phyloP scores from a whole-genome alignment of 2,113 vertebrate species.

The Ornithorhynchus anatinus region DNA sequence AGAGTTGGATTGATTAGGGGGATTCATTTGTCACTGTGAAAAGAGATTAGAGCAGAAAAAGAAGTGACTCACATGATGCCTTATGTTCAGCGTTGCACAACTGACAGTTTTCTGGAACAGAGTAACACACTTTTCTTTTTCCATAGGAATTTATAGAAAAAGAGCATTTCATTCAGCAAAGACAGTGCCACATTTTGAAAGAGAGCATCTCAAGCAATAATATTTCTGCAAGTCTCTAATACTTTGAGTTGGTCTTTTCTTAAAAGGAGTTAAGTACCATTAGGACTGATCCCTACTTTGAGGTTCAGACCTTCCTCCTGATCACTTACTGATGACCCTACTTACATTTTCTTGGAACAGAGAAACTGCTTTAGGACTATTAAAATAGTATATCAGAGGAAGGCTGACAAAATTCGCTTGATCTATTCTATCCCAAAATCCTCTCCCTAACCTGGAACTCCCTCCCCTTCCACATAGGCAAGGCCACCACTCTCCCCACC shows the following conservation, averaged over 20 bases:
- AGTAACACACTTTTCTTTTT: slow-evolving; percentile 29
- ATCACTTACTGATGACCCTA: not conserved
- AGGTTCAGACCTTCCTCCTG: not conserved
- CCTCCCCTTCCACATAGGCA: too few species aligned
- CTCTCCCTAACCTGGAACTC: too few species aligned
- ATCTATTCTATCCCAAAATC: not conserved
- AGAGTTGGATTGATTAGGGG: slow-evolving; percentile 60
- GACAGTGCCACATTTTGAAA: slow-evolving; percentile 14
- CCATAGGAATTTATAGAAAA: slow-evolving; percentile 9
- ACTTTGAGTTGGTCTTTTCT: not conserved
- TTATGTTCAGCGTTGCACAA: slow-evolving; percentile 51
- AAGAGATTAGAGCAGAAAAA: slow-evolving; percentile 61
- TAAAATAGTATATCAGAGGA: not conserved
- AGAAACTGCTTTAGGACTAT: not conserved
- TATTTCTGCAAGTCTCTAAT: not conserved
- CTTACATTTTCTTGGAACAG: not conserved
- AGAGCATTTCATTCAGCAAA: slow-evolving; percentile 21
- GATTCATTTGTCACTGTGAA: slow-evolving; percentile 60
- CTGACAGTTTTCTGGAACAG: slow-evolving; percentile 50
- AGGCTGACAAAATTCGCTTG: not conserved
- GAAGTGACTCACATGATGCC: slow-evolving; percentile 44
- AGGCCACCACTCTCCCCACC: too few species aligned
- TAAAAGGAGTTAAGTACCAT: not conserved
- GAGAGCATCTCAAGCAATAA: not conserved
- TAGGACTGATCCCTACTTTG: not conserved